These are phyloP conservation scores for Cosmorhoe ocellata DNA, from an alignment of 2,888 invertebrate genomes.

Conservation along the genomic window DNA sequence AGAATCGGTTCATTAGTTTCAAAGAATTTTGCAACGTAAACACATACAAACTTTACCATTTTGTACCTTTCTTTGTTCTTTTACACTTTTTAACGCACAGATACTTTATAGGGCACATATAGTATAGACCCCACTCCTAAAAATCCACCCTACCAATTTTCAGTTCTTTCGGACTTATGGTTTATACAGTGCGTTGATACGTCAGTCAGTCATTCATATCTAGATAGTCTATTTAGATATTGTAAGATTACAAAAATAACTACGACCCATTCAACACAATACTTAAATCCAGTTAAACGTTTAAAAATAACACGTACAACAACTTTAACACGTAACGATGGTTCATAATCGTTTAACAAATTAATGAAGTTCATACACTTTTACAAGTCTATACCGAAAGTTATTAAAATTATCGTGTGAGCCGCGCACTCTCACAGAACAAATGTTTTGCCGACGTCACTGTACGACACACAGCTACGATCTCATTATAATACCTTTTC, in stretches of 20 bases:
- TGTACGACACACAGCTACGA: constrained; percentile 38
- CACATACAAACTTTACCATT: no score
- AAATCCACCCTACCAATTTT: no score
- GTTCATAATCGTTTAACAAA: constrained; percentile 46
- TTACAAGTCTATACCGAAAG: constrained; percentile 52
- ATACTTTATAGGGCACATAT: no score
- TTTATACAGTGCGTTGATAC: no score
- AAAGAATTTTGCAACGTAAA: no score
- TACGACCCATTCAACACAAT: constrained; percentile 20
- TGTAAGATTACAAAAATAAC: constrained; percentile 31
- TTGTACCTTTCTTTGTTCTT: no score
- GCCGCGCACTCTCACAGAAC: constrained; percentile 40
- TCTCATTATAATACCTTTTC: constrained; percentile 1
- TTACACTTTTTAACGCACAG: no score
- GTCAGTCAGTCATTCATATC: no score
- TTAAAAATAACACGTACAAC: constrained; percentile 44
- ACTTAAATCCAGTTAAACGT: constrained; percentile 24
- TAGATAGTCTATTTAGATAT: no score
- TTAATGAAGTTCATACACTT: constrained; percentile 47
- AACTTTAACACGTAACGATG: constrained; percentile 48
- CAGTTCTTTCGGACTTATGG: no score
- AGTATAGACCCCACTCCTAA: no score
- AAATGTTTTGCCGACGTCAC: constrained; percentile 35
- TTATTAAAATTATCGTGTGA: constrained; percentile 42
- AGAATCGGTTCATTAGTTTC: no score